Conservation (phyloP, 2,888 invertebrate genomes). For the Quadriops clusia region DNA sequence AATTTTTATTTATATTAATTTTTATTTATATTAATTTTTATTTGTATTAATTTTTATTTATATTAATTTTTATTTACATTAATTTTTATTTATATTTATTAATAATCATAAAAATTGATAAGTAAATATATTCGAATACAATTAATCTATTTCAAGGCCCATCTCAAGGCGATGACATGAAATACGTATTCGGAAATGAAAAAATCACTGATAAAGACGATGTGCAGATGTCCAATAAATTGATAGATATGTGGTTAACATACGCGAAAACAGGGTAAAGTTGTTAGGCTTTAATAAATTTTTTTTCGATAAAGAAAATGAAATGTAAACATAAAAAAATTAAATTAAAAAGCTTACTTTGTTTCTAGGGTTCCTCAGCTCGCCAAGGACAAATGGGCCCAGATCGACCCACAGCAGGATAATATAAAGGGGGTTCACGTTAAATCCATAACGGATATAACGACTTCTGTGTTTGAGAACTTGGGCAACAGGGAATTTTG, state of each 20-base stretch:
- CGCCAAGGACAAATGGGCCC: conserved; percentile 37
- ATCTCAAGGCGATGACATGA: conserved; percentile 51
- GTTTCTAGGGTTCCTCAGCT: conserved; percentile 19
- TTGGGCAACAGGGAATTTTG: conserved; percentile 50
- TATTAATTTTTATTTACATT: no score
- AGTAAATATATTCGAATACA: no score
- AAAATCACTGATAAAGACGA: conserved; percentile 37
- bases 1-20: no score
- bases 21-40: no score
- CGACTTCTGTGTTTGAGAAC: conserved; percentile 38
- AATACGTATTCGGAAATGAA: conserved; percentile 36
- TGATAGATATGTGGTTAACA: conserved; percentile 44
- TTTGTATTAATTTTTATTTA: no score
- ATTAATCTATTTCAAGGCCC: conserved; percentile 41
- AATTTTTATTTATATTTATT: no score
- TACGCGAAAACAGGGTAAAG: conserved; percentile 53
- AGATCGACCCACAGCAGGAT: conserved; percentile 29
- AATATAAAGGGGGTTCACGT: conserved; percentile 49
- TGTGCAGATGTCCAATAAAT: conserved; percentile 38
- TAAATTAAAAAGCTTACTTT: no score
- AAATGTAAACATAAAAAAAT: background rate
- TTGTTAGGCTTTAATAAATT: conserved; percentile 11
- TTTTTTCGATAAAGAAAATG: conserved; percentile 4
- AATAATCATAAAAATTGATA: no score
- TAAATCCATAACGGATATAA: conserved; percentile 35